A percentile compares a stretch with the other conserved stretches of the same genome.
Conservation (phyloP, 2,888 invertebrate genomes). For the Idaea straminata region DNA sequence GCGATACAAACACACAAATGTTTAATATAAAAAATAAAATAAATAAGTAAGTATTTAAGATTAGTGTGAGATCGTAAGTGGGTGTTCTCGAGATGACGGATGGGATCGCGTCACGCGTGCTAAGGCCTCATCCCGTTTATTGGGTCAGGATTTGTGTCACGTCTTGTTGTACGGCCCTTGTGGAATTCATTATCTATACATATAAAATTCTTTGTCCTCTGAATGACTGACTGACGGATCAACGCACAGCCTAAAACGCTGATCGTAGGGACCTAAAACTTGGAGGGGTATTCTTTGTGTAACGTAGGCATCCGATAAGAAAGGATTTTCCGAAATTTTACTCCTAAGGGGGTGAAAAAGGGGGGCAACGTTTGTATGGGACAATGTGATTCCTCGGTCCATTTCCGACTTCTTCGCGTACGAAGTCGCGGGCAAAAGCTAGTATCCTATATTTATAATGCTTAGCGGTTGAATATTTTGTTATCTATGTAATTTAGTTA, state of each 20-base stretch:
- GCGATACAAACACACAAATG: not conserved
- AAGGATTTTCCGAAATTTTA: too few species aligned
- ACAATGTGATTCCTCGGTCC: too few species aligned
- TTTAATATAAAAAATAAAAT: not conserved
- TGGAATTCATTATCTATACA: slow-evolving; percentile 63
- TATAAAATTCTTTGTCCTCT: too few species aligned
- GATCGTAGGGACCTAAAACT: too few species aligned
- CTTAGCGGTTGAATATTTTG: slow-evolving; percentile 39
- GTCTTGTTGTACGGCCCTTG: slow-evolving; percentile 44
- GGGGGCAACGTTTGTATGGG: too few species aligned
- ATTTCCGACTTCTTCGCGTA: too few species aligned
- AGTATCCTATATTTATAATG: slow-evolving; percentile 46
- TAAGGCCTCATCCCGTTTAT: slow-evolving; percentile 47
- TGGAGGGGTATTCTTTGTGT: too few species aligned
- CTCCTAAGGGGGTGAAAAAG: too few species aligned
- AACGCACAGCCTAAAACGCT: too few species aligned
- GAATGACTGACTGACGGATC: too few species aligned
- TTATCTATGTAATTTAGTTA: slow-evolving; percentile 41
- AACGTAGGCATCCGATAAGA: too few species aligned
- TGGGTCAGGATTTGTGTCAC: slow-evolving; percentile 60
- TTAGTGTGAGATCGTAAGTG: slow-evolving; percentile 28
- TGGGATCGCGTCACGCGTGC: slow-evolving; percentile 40
- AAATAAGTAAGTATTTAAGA: slow-evolving; percentile 21
- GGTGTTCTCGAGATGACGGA: slow-evolving; percentile 45
- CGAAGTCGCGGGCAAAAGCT: too few species aligned